Conservation (phyloP, 2,888 invertebrate species). For the Pollenia amentaria region DNA sequence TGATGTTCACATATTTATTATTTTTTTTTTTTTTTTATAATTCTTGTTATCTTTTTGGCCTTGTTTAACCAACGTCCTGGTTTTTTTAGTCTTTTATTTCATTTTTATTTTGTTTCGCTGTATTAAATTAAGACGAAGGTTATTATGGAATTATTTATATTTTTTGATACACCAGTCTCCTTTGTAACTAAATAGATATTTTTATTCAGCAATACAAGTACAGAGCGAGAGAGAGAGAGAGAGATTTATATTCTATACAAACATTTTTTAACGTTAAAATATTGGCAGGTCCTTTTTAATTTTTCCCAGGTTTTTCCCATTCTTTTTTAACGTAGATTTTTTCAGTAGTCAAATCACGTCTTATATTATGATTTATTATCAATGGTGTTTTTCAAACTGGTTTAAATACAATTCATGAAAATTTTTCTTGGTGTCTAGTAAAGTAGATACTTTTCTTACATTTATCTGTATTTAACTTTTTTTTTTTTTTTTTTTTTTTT, state of each 20-base stretch:
- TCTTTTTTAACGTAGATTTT: neutral
- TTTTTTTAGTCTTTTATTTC: slow-evolving; percentile 6
- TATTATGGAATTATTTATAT: slow-evolving; percentile 48
- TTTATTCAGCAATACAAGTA: slow-evolving; percentile 33
- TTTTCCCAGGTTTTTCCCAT: neutral
- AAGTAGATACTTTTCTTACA: neutral
- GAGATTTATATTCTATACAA: neutral
- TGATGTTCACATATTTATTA: neutral
- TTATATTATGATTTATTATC: slow-evolving; percentile 66
- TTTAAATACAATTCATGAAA: neutral
- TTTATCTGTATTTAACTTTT: neutral
- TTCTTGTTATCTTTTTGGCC: slow-evolving; percentile 1
- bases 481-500: too few relatives aligned
- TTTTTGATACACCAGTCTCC: slow-evolving; percentile 29
- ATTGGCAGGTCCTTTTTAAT: slow-evolving; percentile 27
- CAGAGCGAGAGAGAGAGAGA: too few relatives aligned
- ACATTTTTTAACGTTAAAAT: slow-evolving; percentile 42
- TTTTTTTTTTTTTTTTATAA: neutral
- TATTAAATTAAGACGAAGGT: slow-evolving; percentile 25
- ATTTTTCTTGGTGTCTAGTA: neutral
- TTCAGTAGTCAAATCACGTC: slow-evolving; percentile 59
- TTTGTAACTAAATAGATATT: slow-evolving; percentile 58
- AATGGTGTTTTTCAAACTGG: slow-evolving; percentile 18
- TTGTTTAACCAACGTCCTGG: neutral
- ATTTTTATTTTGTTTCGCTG: slow-evolving; percentile 5